Base-by-base conservation (phyloP, 2,888 invertebrate species). In the Disparrhopalites patrizii region DNA sequence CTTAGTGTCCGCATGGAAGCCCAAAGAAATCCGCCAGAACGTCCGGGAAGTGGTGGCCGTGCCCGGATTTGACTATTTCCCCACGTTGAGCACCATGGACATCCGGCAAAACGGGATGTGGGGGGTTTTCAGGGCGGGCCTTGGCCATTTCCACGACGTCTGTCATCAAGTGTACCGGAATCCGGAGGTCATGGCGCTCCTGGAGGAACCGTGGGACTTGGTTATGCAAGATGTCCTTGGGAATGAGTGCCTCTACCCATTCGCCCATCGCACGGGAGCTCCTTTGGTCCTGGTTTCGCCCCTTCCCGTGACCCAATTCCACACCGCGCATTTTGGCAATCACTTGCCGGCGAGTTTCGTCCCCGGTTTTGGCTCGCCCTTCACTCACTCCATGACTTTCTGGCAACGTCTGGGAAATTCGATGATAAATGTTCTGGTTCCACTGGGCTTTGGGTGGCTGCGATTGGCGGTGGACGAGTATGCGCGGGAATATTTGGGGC, bases 401-500 rank as follows among this genome's bases (percentile, higher is more conserved):
- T 23, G 13, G 23, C 52, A 52, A 20, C 4, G 52, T n/a, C n/a
- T n/a, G n/a, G n/a, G n/a, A n/a, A n/a, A n/a, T n/a, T n/a, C n/a
- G n/a, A n/a, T n/a, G n/a, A n/a, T n/a, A n/a, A n/a, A n/a, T n/a
- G n/a, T n/a, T n/a, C n/a, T n/a, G n/a, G n/a, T n/a, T n/a, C n/a
- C n/a, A n/a, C n/a, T n/a, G n/a, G n/a, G n/a, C n/a, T n/a, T n/a
- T n/a, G n/a, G n/a, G n/a, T n/a, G n/a, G n/a, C n/a, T n/a, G n/a
- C n/a, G n/a, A n/a, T n/a, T n/a, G n/a, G n/a, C n/a, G n/a, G n/a
- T n/a, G n/a, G n/a, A n/a, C n/a, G n/a, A n/a, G n/a, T n/a, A n/a
- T n/a, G n/a, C n/a, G n/a, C n/a, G 65, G 8, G 67, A 80, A 66
- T 79, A 79, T 72, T 82, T 72, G 15, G 67, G 67, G 4, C 4